Evolutionary conservation across 2,113 vertebrate species (phyloP).

Genomic region (Camelus bactrianus): DNA sequence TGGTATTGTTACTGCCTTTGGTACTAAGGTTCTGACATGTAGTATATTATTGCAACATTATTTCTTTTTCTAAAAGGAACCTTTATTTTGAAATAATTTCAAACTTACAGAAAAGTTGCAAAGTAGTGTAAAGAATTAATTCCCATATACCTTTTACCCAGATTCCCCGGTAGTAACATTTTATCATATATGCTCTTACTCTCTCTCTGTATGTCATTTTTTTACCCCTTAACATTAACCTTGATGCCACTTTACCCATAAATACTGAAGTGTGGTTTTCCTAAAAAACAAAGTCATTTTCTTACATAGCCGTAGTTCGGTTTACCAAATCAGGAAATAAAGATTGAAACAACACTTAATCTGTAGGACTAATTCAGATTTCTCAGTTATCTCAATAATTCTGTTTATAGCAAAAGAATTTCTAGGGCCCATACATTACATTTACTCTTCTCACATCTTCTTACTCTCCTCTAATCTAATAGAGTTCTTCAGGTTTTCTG

Average conservation of each 20-base stretch:
- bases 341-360: conserved; percentile 27
- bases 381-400: neutral
- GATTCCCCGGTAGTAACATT: neutral
- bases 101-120: neutral
- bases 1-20: neutral
- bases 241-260: neutral
- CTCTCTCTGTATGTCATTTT: neutral
- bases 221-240: neutral
- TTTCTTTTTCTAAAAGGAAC: neutral
- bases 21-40: neutral
- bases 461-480: neutral
- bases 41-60: neutral
- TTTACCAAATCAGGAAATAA: conserved; percentile 19
- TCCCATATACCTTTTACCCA: neutral
- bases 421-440: neutral
- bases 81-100: conserved; percentile 15
- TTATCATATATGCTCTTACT: neutral
- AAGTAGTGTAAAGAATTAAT: neutral
- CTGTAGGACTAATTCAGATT: neutral
- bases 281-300: neutral
- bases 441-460: conserved; percentile 8
- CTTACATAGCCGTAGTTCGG: neutral
- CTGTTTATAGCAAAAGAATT: neutral
- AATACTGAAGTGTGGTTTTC: neutral
- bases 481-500: conserved; percentile 14